Base-by-base conservation (phyloP, 2,113 vertebrate species). In the Clinocottus analis region DNA sequence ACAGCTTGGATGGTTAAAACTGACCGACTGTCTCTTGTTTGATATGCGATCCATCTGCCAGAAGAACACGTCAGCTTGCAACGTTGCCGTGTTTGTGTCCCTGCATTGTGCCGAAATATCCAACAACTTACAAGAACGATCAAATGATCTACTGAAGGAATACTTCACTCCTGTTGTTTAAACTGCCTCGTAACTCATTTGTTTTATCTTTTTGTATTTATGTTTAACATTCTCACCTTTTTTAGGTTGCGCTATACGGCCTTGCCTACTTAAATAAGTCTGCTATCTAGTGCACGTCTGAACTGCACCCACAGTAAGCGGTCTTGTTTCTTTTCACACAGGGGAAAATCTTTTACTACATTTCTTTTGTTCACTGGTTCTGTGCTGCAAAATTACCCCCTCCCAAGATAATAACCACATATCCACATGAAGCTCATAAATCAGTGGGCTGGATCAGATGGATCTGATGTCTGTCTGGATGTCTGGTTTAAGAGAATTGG, bases 371-470 rank as follows among this genome's bases (percentile, higher is more conserved):
- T 6, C 11, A 9, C 7, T 25, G 49, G 56, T 17, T 69, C 31
- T 78, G 17, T 12, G 0, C 47, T 70, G 19, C 27, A 59, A 62
- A 85, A 84, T 62, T 2, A 39, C 29, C 29, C 43, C 21, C 10
- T 49, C 41, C 55, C 23, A n/a, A 12, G 0, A 73, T 83, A 78
- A 83, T 82, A 61, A 29, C 53, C 33, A 45, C 72, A 72, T 51
- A 78, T 39, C 58, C 61, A 37, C 41, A 1, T 23, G 62, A 84
- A 75, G 70, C 81, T 79, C 61, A 63, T 84, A 77, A 82, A 71
- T 86, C 72, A 79, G 64, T 59, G 62, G 12, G 55, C 21, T 9
- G 10, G 64, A 83, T 80, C 56, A 58, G 43, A 60, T 83, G 60
- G 41, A 73, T 73, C 59, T 73, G 35, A 74, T 59, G 73, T 65